These are phyloP conservation scores for Hyles vespertilio DNA, from an alignment of 1,140 invertebrate species.

Conservation along the genomic window DNA sequence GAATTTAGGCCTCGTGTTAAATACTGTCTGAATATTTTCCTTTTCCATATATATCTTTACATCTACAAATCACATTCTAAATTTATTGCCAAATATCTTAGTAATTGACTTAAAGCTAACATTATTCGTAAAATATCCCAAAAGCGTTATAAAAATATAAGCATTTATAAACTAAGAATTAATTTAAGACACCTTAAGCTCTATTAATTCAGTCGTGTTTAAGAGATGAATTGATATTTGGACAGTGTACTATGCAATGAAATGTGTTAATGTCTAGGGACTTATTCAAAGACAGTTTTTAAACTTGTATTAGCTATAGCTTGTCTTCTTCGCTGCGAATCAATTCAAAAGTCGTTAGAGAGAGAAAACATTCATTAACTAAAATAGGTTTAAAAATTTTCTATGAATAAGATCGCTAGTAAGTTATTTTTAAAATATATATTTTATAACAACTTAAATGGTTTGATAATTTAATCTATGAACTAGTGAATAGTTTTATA, in stretches of 20 bases:
- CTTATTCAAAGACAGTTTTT: no score
- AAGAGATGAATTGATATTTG: slow-evolving; percentile 1
- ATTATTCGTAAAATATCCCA: slow-evolving; percentile 25
- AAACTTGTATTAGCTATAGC: no score
- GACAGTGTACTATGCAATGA: neutral
- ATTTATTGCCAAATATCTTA: slow-evolving; percentile 48
- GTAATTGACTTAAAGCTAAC: slow-evolving; percentile 42
- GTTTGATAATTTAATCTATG: no score
- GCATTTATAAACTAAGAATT: slow-evolving; percentile 19
- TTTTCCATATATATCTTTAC: slow-evolving; percentile 23
- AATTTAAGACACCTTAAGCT: slow-evolving; percentile 36
- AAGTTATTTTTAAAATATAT: no score
- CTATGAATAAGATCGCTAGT: no score
- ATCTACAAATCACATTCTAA: slow-evolving; percentile 43
- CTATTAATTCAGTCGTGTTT: slow-evolving; percentile 42
- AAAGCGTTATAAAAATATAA: slow-evolving; percentile 42
- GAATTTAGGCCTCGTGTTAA: slow-evolving; percentile 31
- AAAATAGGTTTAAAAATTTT: no score
- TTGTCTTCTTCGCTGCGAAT: no score
- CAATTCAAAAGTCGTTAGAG: no score
- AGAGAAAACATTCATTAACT: no score
- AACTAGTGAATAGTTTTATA: no score
- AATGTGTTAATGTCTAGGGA: no score
- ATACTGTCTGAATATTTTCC: slow-evolving; percentile 30
- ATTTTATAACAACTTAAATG: no score